Evolutionary conservation across 1,140 invertebrate species (phyloP).

Genomic region (Ceratosolen fusciceps): DNA sequence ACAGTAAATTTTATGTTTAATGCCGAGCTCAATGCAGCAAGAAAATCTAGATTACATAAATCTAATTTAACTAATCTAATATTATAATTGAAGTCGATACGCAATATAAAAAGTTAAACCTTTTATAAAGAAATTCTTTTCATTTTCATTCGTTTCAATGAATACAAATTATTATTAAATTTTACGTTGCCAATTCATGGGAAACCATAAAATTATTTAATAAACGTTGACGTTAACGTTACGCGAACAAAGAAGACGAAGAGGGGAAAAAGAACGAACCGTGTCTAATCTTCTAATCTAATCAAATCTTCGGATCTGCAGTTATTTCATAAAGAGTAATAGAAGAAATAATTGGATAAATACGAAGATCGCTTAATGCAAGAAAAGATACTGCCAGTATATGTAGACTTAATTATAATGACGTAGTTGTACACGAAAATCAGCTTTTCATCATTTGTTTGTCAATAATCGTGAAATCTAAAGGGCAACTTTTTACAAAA

Average conservation of each 20-base stretch:
- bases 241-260: neutral
- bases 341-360: conserved; percentile 5
- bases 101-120: conserved; percentile 6
- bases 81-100: conserved; percentile 6
- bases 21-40: conserved; percentile 1
- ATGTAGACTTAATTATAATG: conserved; percentile 1
- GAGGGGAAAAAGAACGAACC: neutral
- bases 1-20: conserved; percentile 14
- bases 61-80: conserved; percentile 28
- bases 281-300: neutral
- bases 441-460: too few species aligned
- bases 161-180: neutral
- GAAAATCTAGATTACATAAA: conserved; percentile 16
- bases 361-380: neutral
- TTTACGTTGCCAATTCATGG: conserved; percentile 3
- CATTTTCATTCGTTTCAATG: neutral
- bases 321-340: neutral
- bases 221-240: neutral
- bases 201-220: neutral
- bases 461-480: neutral
- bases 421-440: conserved; percentile 7
- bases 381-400: neutral
- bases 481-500: conserved; percentile 14
- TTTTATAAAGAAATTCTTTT: neutral
- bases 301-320: neutral